A percentile compares a stretch with the other conserved stretches of the same genome.
These are phyloP conservation scores for Scolopax rusticola DNA, from an alignment of 2,797 vertebrate genomes.

Conservation along the genomic window DNA sequence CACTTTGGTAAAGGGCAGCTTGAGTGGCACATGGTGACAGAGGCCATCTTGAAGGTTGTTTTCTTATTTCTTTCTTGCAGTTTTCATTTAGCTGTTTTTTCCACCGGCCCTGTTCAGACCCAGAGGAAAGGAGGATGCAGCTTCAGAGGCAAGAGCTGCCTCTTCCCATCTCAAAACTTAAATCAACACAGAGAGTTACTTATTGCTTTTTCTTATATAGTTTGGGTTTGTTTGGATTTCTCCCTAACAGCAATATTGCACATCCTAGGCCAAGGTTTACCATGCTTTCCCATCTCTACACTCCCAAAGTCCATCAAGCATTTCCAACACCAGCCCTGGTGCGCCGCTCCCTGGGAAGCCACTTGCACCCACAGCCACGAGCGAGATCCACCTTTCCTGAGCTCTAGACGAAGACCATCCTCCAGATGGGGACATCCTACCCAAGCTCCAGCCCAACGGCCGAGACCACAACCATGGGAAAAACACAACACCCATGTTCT, in stretches of 20 bases:
- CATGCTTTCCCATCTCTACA: not conserved
- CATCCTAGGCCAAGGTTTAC: not conserved
- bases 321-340: not conserved
- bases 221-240: not conserved
- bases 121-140: not conserved
- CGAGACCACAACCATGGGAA: not conserved
- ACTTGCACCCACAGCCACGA: not conserved
- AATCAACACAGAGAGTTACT: not conserved
- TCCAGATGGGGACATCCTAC: not conserved
- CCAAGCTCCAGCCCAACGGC: not conserved
- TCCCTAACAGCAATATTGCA: not conserved
- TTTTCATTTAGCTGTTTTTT: not conserved
- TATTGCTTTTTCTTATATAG: not conserved
- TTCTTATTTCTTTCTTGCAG: slow-evolving; percentile 13
- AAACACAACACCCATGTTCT: not conserved
- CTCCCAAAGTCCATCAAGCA: not conserved
- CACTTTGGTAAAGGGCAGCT: slow-evolving; percentile 55
- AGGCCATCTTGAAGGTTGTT: not conserved
- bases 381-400: rapidly evolving
- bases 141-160: not conserved
- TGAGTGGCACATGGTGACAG: slow-evolving; percentile 31
- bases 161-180: not conserved
- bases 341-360: not conserved
- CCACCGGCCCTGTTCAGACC: not conserved
- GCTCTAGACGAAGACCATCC: not conserved